Percentiles rank a stretch among this genome's conserved stretches.
Conservation (phyloP, 2,113 vertebrate genomes). For the Chloropsis cyanopogon region DNA sequence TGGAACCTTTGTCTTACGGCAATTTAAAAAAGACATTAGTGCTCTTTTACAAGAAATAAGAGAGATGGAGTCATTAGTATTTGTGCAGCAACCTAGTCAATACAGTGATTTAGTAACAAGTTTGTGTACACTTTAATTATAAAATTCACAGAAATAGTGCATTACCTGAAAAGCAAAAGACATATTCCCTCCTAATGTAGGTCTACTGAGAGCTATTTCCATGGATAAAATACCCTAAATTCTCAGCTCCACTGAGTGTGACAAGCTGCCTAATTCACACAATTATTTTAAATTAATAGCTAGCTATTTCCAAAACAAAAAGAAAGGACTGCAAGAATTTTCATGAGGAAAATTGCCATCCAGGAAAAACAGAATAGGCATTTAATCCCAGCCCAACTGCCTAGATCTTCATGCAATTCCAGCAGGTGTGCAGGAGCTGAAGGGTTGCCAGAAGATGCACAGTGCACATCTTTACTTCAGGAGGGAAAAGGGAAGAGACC, state of each 20-base stretch:
- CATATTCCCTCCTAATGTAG: neutral
- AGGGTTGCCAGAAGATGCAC: neutral
- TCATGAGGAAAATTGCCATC: neutral
- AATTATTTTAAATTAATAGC: slow-evolving; percentile 25
- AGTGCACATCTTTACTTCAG: neutral
- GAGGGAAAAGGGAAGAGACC: neutral
- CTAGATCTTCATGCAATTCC: neutral
- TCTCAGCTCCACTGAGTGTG: neutral
- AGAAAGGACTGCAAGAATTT: neutral
- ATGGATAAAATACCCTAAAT: slow-evolving; percentile 20
- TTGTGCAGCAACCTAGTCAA: neutral
- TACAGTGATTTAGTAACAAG: neutral
- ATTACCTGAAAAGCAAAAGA: neutral
- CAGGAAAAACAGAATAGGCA: neutral
- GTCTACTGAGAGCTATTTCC: slow-evolving; percentile 6
- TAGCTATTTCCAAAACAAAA: neutral
- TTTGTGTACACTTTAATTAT: slow-evolving; percentile 4
- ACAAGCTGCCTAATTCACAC: neutral
- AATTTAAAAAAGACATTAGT: neutral
- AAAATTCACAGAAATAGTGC: neutral
- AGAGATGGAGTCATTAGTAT: neutral
- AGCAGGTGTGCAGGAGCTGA: neutral
- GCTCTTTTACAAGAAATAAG: neutral
- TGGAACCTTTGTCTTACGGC: neutral
- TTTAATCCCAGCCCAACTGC: neutral